These are phyloP conservation scores for Verasper variegatus DNA, from an alignment of 2,113 vertebrate species.

Conservation along the genomic window DNA sequence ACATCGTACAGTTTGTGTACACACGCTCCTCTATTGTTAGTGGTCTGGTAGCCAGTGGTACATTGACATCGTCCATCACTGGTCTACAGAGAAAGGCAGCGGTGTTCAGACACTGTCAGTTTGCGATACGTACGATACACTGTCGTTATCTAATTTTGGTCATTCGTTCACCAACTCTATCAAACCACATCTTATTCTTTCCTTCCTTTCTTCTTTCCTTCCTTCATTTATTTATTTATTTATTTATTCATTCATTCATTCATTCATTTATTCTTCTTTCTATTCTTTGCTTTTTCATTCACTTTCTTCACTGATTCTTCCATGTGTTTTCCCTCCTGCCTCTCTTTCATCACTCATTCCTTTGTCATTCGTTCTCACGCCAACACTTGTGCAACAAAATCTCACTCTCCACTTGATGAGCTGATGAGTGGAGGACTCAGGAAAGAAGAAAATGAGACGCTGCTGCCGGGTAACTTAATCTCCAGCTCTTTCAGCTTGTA, in stretches of 20 bases:
- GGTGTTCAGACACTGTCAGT: conserved; percentile 2
- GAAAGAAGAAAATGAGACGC: conserved; percentile 58
- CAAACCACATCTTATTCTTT: neutral
- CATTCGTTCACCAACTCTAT: neutral
- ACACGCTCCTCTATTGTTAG: conserved; percentile 70
- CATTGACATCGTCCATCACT: conserved; percentile 86
- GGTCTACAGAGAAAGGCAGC: conserved; percentile 71
- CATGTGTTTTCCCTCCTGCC: neutral
- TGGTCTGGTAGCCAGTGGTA: conserved; percentile 75
- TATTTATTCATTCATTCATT: neutral
- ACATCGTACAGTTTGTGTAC: conserved; percentile 71
- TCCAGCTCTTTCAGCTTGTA: conserved; percentile 45
- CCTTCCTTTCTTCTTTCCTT: neutral
- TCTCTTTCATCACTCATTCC: neutral
- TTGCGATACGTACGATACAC: neutral
- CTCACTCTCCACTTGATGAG: conserved; percentile 32
- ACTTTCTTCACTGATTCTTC: neutral
- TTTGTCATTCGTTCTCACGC: neutral
- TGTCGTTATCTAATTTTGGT: neutral
- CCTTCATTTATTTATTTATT: neutral
- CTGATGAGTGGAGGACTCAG: conserved; percentile 56
- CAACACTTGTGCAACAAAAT: conserved; percentile 20
- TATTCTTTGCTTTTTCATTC: neutral
- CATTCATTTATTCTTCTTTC: neutral
- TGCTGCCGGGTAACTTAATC: conserved; percentile 62